A percentile compares a stretch with the other conserved stretches of the same genome.
phyloP scores from a whole-genome alignment of 1,140 invertebrate genomes.

The Zaprionus inermis region DNA sequence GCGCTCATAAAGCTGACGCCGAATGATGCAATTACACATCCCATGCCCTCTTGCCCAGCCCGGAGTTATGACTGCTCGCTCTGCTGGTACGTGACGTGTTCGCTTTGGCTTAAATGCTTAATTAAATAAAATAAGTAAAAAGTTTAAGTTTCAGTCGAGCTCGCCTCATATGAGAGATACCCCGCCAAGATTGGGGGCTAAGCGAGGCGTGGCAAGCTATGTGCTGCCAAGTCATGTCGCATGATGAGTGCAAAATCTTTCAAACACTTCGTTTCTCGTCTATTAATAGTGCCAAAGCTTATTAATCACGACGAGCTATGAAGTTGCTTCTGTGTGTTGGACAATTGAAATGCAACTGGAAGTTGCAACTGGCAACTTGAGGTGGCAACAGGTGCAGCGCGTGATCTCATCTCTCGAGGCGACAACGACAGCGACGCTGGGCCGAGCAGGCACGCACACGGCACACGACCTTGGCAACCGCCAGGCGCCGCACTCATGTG shows the following conservation, averaged over 20 bases:
- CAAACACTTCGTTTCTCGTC: constrained; percentile 54
- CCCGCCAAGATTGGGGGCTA: constrained; percentile 26
- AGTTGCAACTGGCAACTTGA: constrained; percentile 31
- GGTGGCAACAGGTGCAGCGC: constrained; percentile 51
- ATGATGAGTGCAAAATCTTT: constrained; percentile 61
- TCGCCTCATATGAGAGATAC: constrained; percentile 48
- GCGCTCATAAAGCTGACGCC: constrained; percentile 20
- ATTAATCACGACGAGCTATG: constrained; percentile 53
- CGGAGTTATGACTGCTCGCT: constrained; percentile 11
- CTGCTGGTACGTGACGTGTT: constrained; percentile 59
- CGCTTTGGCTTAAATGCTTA: constrained; percentile 51
- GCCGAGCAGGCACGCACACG: constrained; percentile 60
- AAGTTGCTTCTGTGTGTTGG: constrained; percentile 42
- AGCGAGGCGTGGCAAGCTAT: constrained; percentile 34
- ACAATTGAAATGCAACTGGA: constrained; percentile 71
- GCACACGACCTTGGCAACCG: constrained; percentile 61
- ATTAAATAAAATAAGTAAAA: constrained; percentile 76
- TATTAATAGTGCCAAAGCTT: constrained; percentile 70
- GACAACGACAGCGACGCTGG: constrained; percentile 14
- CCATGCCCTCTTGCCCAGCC: background rate
- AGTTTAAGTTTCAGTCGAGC: constrained; percentile 38
- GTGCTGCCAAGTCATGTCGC: constrained; percentile 60
- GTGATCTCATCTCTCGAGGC: constrained; percentile 62
- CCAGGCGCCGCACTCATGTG: constrained; percentile 13
- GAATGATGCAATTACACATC: constrained; percentile 30